Conservation (phyloP, 2,113 vertebrate genomes). For the Sporophila hypoxantha region DNA sequence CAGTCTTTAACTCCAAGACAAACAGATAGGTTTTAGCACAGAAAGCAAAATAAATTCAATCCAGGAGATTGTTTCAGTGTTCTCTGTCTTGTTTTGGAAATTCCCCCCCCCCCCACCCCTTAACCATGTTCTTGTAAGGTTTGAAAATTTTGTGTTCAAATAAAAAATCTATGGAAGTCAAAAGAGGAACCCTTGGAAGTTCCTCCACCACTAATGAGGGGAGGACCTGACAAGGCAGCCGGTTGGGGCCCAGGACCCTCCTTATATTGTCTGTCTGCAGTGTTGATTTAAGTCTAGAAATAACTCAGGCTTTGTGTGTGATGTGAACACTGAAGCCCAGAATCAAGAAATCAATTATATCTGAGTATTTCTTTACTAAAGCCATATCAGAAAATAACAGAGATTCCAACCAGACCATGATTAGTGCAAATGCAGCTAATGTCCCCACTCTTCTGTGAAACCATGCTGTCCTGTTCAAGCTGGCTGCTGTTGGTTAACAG, state of each 20-base stretch:
- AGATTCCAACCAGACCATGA: neutral
- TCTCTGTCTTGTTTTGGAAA: neutral
- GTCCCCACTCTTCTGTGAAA: neutral
- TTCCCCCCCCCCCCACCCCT: accelerated
- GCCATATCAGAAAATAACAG: neutral
- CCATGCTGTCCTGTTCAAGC: neutral
- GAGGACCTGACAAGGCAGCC: neutral
- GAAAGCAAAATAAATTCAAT: neutral
- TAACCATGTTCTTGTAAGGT: neutral
- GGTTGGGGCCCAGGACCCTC: neutral
- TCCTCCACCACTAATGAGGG: neutral
- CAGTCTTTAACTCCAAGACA: neutral
- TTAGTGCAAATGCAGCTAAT: neutral
- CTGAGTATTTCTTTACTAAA: neutral
- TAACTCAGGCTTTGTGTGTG: neutral
- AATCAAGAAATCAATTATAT: neutral
- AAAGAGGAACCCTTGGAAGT: neutral
- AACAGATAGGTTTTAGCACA: neutral
- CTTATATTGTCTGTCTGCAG: neutral
- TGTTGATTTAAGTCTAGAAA: neutral
- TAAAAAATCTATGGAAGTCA: neutral
- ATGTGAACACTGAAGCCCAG: neutral
- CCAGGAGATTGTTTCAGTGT: neutral
- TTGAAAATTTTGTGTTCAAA: neutral
- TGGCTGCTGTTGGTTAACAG: neutral